Percentiles rank a stretch among this genome's conserved stretches.
Evolutionary conservation across 2,797 vertebrate species (phyloP).

Genomic region (Heteromormyrus szaboi): DNA sequence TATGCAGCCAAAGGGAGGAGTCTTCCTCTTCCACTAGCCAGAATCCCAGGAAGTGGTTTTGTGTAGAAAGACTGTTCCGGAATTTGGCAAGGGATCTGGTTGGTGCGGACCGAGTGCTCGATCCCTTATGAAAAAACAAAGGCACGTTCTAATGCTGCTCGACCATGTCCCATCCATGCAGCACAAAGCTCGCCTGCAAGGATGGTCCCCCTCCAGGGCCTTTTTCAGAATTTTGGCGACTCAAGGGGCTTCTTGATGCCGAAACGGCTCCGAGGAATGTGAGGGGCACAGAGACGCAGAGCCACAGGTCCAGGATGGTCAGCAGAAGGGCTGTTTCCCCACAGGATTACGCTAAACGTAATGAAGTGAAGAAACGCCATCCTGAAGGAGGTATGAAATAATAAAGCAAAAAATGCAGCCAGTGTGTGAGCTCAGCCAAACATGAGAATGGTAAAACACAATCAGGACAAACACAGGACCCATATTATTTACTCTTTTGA

Average conservation of each 20-base stretch:
- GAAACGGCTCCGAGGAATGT: conserved; percentile 89
- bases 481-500: background rate
- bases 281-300: conserved; percentile 87
- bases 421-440: background rate
- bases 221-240: conserved; percentile 36
- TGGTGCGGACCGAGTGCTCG: conserved; percentile 86
- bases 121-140: conserved; percentile 65
- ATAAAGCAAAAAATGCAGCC: background rate
- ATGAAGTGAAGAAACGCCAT: conserved; percentile 93
- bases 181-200: background rate
- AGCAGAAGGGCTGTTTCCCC: conserved; percentile 88
- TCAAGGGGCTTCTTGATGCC: conserved; percentile 87
- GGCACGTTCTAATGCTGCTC: background rate
- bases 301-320: conserved; percentile 90
- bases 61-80: conserved; percentile 91
- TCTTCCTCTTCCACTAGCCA: conserved; percentile 63
- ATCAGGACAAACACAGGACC: background rate
- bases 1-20: conserved; percentile 87
- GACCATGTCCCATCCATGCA: background rate
- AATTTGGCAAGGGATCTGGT: conserved; percentile 93
- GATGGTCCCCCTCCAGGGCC: background rate
- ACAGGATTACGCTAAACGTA: conserved; percentile 89
- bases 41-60: conserved; percentile 80
- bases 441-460: background rate
- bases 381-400: conserved; percentile 49